phyloP scores from a whole-genome alignment of 1,140 invertebrate genomes.

The Trachymyrmex septentrionalis region DNA sequence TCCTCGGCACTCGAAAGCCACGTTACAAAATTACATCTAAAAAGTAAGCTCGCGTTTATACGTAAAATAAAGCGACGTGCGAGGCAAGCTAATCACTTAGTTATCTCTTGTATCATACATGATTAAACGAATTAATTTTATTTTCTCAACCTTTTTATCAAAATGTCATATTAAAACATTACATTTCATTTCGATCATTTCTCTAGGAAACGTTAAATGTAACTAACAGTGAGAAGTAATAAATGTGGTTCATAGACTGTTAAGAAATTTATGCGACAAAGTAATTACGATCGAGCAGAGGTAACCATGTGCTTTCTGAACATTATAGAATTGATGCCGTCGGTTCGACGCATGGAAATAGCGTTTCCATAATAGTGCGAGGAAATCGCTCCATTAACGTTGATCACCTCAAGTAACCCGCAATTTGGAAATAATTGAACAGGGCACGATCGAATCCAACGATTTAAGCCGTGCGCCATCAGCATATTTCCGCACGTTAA shows the following conservation, averaged over 20 bases:
- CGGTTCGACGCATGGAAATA: constrained; percentile 24
- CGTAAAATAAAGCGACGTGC: neutral
- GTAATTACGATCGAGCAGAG: constrained; percentile 15
- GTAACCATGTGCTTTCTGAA: neutral
- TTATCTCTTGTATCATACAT: neutral
- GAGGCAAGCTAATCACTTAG: neutral
- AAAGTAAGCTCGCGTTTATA: neutral
- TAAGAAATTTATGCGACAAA: constrained; percentile 1
- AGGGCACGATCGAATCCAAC: constrained; percentile 56
- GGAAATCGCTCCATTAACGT: constrained; percentile 63
- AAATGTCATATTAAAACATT: neutral
- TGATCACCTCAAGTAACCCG: constrained; percentile 69
- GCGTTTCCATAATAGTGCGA: constrained; percentile 43
- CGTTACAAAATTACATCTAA: neutral
- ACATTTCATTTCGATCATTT: neutral
- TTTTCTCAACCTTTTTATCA: neutral
- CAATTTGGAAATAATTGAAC: constrained; percentile 70
- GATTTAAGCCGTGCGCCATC: constrained; percentile 46
- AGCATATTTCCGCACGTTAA: constrained; percentile 56
- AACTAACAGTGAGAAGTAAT: neutral
- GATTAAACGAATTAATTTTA: neutral
- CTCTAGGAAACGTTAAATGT: neutral
- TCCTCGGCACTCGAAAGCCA: constrained; percentile 12
- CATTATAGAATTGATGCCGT: constrained; percentile 17
- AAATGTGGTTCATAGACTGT: neutral